phyloP scores from a whole-genome alignment of 1,140 invertebrate species.

The Leptinotarsa lineolata region DNA sequence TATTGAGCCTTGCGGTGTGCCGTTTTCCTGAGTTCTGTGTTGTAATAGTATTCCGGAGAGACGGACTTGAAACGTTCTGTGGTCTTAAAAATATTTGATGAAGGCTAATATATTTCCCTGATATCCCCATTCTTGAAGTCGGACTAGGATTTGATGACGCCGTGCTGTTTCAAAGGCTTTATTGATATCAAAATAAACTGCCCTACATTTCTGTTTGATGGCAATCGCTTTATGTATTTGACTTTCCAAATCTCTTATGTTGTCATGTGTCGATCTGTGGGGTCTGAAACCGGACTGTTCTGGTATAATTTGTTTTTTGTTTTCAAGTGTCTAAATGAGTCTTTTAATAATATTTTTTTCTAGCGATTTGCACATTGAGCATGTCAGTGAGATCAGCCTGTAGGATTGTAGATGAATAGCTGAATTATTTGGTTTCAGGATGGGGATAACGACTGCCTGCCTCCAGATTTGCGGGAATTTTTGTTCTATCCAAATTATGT shows the following conservation, averaged over 20 bases:
- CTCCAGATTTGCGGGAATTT: background rate
- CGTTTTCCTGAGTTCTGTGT: too few species aligned
- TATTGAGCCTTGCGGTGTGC: too few species aligned
- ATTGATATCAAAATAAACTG: slow-evolving; percentile 36
- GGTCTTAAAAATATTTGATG: background rate
- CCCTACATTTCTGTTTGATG: slow-evolving; percentile 15
- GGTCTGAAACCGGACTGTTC: too few species aligned
- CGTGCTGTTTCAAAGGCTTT: too few species aligned
- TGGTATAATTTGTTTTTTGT: too few species aligned
- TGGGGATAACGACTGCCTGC: background rate
- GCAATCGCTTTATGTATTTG: slow-evolving; percentile 26
- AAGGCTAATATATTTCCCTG: slow-evolving; percentile 1
- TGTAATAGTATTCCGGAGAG: background rate
- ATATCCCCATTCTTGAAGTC: background rate
- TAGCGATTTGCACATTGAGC: slow-evolving; percentile 33
- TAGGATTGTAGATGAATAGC: background rate
- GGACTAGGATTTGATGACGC: slow-evolving; percentile 13
- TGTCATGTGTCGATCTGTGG: slow-evolving; percentile 29
- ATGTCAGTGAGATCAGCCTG: too few species aligned
- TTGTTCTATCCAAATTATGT: too few species aligned
- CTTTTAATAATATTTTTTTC: slow-evolving; percentile 40
- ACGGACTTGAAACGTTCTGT: background rate
- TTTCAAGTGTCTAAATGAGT: slow-evolving; percentile 26
- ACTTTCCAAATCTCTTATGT: slow-evolving; percentile 29
- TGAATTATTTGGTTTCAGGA: background rate